A percentile compares a stretch with the other conserved stretches of the same genome.
Conservation (phyloP, 2,888 invertebrate genomes). For the Microchrysa polita region DNA sequence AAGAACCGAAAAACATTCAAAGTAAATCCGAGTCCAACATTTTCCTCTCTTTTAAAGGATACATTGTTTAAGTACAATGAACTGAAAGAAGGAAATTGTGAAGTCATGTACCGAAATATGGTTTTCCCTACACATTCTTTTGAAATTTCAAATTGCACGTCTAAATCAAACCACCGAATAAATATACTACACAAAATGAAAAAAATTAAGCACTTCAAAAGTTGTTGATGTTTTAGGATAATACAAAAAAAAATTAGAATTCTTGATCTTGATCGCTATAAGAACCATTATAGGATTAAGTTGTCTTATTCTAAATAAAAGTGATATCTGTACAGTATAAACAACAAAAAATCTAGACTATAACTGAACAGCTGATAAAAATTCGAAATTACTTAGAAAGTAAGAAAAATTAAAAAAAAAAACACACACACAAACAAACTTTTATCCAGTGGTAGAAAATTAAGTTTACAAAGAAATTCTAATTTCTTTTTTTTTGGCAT, state of each 20-base stretch:
- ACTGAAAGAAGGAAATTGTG: too few relatives aligned
- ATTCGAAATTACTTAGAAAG: slow-evolving; percentile 15
- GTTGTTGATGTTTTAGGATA: slow-evolving; percentile 1
- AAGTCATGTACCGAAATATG: neutral
- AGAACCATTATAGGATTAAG: neutral
- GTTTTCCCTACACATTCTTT: neutral
- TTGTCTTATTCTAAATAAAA: slow-evolving; percentile 18
- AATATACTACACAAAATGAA: too few relatives aligned
- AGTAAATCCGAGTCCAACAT: neutral
- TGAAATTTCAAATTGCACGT: neutral
- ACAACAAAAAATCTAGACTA: neutral
- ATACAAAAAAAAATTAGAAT: neutral
- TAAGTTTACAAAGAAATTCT: slow-evolving; percentile 19
- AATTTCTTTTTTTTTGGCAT: too few relatives aligned
- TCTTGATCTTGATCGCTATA: neutral
- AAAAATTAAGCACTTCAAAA: slow-evolving; percentile 33
- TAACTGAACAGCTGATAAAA: slow-evolving; percentile 16
- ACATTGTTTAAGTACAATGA: too few relatives aligned
- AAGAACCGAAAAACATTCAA: slow-evolving; percentile 1
- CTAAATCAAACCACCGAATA: slow-evolving; percentile 13
- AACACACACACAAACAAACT: slow-evolving; percentile 29
- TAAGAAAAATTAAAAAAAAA: too few relatives aligned
- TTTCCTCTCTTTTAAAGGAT: too few relatives aligned
- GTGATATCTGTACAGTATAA: slow-evolving; percentile 41
- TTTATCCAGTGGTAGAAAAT: neutral